Evolutionary conservation across 2,113 vertebrate genomes (phyloP).

Genomic region (Gymnocephalus cernua): DNA sequence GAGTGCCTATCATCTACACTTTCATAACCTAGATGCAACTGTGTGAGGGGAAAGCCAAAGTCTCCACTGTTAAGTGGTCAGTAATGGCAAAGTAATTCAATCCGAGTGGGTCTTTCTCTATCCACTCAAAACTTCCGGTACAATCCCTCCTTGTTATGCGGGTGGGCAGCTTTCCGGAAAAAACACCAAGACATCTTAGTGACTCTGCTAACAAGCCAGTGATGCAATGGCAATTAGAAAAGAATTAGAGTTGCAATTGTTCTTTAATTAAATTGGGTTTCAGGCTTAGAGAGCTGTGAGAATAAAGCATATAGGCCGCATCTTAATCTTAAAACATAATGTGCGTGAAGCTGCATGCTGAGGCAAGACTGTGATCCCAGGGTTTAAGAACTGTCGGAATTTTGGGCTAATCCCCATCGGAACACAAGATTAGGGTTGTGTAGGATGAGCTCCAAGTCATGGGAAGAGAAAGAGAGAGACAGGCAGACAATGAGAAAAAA

Average conservation of each 20-base stretch:
- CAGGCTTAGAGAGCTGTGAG: constrained; percentile 31
- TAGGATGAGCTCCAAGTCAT: constrained; percentile 43
- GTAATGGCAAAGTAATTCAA: constrained; percentile 83
- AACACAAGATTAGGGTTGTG: constrained; percentile 68
- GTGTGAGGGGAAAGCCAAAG: constrained; percentile 49
- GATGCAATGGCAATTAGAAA: constrained; percentile 67
- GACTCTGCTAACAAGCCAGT: constrained; percentile 66
- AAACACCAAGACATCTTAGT: constrained; percentile 62
- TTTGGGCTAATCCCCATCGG: constrained; percentile 66
- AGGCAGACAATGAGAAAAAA: constrained; percentile 40
- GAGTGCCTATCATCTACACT: constrained; percentile 73
- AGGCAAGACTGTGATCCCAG: constrained; percentile 36
- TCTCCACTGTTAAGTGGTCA: constrained; percentile 79
- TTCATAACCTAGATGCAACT: constrained; percentile 65
- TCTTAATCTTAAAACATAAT: constrained; percentile 58
- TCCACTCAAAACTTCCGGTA: constrained; percentile 80
- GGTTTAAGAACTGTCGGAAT: constrained; percentile 66
- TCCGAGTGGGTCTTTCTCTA: constrained; percentile 73
- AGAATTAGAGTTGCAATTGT: constrained; percentile 59
- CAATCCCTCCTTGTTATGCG: constrained; percentile 68
- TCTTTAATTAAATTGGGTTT: constrained; percentile 67
- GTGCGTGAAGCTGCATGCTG: constrained; percentile 50
- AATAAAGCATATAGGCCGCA: constrained; percentile 48
- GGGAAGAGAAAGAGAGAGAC: constrained; percentile 22
- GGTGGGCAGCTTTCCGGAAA: constrained; percentile 72